Percentiles rank a stretch among this genome's conserved stretches.
Evolutionary conservation across 2,888 invertebrate genomes (phyloP).

Genomic region (Aphrophora alni): DNA sequence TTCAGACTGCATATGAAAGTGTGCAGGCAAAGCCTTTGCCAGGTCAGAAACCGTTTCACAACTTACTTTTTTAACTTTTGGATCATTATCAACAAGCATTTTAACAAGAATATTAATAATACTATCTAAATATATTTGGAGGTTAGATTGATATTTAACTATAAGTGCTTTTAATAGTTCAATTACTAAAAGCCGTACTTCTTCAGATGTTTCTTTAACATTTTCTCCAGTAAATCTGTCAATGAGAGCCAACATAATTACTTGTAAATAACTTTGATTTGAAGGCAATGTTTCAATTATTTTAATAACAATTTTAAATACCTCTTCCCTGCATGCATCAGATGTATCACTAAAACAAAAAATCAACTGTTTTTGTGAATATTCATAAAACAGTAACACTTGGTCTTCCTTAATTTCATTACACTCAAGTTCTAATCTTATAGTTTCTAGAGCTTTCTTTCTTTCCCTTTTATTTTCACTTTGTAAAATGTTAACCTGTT

Average conservation of each 20-base stretch:
- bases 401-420: conserved; percentile 49
- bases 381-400: conserved; percentile 56
- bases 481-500: conserved; percentile 16
- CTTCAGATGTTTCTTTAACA: conserved; percentile 76
- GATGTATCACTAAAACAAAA: conserved; percentile 64
- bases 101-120: conserved; percentile 74
- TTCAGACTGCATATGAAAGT: conserved; percentile 79
- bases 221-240: conserved; percentile 81
- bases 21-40: conserved; percentile 66
- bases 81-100: conserved; percentile 77
- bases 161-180: conserved; percentile 71
- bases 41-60: conserved; percentile 74
- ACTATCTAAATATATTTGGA: conserved; percentile 77
- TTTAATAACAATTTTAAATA: conserved; percentile 63
- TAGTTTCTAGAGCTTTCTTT: conserved; percentile 63
- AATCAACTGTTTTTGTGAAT: conserved; percentile 58
- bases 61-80: conserved; percentile 79
- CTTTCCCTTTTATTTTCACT: conserved; percentile 64
- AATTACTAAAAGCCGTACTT: conserved; percentile 76
- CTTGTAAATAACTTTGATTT: conserved; percentile 75
- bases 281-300: conserved; percentile 66
- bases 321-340: conserved; percentile 68
- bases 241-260: conserved; percentile 75
- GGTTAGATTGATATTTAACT: conserved; percentile 65
- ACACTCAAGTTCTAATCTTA: conserved; percentile 62